Evolutionary conservation across 2,113 vertebrate species (phyloP), one percentile per base, ranked within the genome.

Genomic region (Tetraodon nigroviridis): DNA sequence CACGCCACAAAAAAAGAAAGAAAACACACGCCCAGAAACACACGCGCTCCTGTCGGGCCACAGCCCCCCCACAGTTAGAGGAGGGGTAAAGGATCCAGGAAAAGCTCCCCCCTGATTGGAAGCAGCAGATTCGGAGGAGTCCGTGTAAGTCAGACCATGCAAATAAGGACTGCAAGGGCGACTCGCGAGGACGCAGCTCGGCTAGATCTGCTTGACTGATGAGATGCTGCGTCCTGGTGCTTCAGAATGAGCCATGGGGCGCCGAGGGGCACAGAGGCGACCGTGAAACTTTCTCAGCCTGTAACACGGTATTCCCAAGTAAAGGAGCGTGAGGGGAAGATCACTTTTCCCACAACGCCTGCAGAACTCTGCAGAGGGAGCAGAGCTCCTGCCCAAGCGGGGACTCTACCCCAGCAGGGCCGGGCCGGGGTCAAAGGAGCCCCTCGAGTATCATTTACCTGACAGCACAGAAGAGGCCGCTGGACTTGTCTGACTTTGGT

Each of bases 221-320:
- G 65, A 64, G 56, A 57, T 44, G 10, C 1, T 21, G 75, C 64
- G 53, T 75, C 50, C 47, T 37, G 77, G 78, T 82, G 51, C 80
- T 51, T 48, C 59, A 5, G 58, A 78, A 75, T 54, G 16, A 51
- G 17, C 16, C 37, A 22, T 27, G 24, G 24, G 7, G 2, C 24
- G 24, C 24, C 1, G 51, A 19, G 52, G 40, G 32, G 8, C 32
- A 73, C 73, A 76, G 68, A 63, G 40, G n/a, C 64, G 69, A 60
- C n/a, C 1, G 32, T n/a, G 69, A 29, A 81, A 80, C 72, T 77
- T 90, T 91, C 85, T 87, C 86, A 89, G 85, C 87, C 79, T 90
- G 89, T 86, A 91, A 90, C 87, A 70, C 80, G 87, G 89, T 90
- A 90, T 86, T 89, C 86, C 89, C 84, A 68, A 71, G 73, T 84